A percentile compares a stretch with the other conserved stretches of the same genome.
Conservation (phyloP, 2,888 invertebrate genomes). For the Synanthedon vespiformis region DNA sequence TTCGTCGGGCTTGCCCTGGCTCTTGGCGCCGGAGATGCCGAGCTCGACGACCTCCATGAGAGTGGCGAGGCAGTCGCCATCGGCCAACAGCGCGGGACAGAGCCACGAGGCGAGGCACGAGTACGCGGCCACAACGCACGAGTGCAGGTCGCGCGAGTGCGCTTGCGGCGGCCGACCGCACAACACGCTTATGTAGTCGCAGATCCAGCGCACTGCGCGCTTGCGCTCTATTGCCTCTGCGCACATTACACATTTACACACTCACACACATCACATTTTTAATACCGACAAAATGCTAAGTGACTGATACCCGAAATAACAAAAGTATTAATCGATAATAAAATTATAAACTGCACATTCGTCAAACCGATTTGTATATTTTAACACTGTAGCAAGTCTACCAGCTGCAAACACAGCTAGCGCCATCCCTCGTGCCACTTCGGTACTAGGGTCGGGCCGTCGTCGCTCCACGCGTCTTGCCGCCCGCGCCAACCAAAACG, state of each 20-base stretch:
- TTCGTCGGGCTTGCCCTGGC: conserved; percentile 87
- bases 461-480: no score
- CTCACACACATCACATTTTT: conserved; percentile 10
- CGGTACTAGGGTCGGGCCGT: no score
- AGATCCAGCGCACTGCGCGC: conserved; percentile 96
- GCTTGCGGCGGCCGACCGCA: conserved; percentile 94
- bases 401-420: no score
- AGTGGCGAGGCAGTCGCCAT: conserved; percentile 91
- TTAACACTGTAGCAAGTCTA: no score
- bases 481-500: no score
- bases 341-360: no score
- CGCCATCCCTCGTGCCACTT: no score
- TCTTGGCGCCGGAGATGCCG: conserved; percentile 96
- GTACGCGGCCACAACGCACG: conserved; percentile 93
- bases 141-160: conserved; percentile 94
- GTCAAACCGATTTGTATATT: no score
- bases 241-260: conserved; percentile 8
- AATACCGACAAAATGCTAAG: no score
- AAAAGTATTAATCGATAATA: no score
- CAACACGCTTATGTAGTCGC: conserved; percentile 96
- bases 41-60: conserved; percentile 97
- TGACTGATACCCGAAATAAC: no score
- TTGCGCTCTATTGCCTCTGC: conserved; percentile 90
- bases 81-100: conserved; percentile 89
- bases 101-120: conserved; percentile 93